Base-by-base conservation (phyloP, 2,797 vertebrate species). In the Rousettus madagascariensis region DNA sequence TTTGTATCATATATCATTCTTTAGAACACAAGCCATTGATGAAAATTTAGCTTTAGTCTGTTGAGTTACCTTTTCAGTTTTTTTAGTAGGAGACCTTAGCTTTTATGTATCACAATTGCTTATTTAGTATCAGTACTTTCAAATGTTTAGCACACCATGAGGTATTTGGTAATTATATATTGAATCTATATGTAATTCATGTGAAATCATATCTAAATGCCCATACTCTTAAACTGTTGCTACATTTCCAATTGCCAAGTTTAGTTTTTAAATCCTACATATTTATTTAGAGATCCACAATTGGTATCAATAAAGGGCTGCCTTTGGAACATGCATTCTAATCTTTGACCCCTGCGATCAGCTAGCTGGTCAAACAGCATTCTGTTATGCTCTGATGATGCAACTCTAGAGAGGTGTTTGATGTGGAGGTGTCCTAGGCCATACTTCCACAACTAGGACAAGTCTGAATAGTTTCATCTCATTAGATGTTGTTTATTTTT, bases 1-100 rank as follows among this genome's bases (percentile, higher is more conserved):
- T 95, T 91, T 93, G 83, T 75, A 72, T 91, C 65, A 15, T 86
- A 11, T 86, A 30, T 91, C 57, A 63, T 33, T 5, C 26, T 75
- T 49, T 87, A 86, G n/a, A 83, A 75, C 33, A 66, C 13, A n/a
- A 5, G 15, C 11, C 59, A 41, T 57, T 13, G 41, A 83, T 16
- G 43, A 92, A 8, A 79, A 74, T 66, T 88, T 85, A 84, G 41
- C 72, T 82, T 85, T 87, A 46, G 86, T 77, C 33, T 78, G 36
- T 63, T 69, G 65, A 78, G 36, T 65, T 63, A 61, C 36, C 28
- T 53, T 82, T 86, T 69, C 41, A 49, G 20, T 46, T 88, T 68
- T 80, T 51, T 87, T 78, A 65, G 36, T 79, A 43, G n/a, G 59
- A 90, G n/a, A 77, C 17, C 46, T 86, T 83, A 63, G 46, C 3